Evolutionary conservation across 2,888 invertebrate genomes (phyloP).

Genomic region (Philereme vetulata): DNA sequence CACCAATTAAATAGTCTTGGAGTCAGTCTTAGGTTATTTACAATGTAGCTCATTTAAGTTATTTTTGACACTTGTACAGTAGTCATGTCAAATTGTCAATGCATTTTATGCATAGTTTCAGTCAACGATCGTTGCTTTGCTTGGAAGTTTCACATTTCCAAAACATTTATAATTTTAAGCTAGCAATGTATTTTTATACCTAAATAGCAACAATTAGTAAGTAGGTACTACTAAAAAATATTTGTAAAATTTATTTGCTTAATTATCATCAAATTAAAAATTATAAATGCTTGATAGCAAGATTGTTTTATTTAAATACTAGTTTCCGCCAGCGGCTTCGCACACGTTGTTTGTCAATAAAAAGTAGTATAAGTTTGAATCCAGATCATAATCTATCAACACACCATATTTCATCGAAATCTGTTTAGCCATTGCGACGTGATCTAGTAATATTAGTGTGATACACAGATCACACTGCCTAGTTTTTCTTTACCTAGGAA

Average conservation of each 20-base stretch:
- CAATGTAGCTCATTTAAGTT: conserved; percentile 5
- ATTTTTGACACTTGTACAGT: not conserved
- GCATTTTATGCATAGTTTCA: conserved; percentile 2
- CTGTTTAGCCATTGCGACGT: too few relatives aligned
- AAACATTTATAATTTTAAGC: not conserved
- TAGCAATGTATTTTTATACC: conserved; percentile 3
- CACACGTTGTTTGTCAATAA: too few relatives aligned
- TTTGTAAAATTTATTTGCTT: not conserved
- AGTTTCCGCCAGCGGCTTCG: too few relatives aligned
- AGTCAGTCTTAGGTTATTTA: not conserved
- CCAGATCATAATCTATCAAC: too few relatives aligned
- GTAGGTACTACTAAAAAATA: not conserved
- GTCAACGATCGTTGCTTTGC: not conserved
- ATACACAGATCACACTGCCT: too few relatives aligned
- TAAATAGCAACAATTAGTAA: not conserved
- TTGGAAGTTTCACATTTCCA: conserved; percentile 3
- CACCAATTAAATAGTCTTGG: conserved; percentile 89
- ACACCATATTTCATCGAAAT: too few relatives aligned
- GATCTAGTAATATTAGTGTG: too few relatives aligned
- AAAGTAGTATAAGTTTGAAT: too few relatives aligned
- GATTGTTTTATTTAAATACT: not conserved
- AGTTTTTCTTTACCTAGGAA: too few relatives aligned
- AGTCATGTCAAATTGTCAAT: not conserved
- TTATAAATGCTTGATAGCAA: not conserved
- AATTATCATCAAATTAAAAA: conserved; percentile 3